A percentile compares a stretch with the other conserved stretches of the same genome.
phyloP scores from a whole-genome alignment of 2,113 vertebrate species.

The Eonycteris spelaea region DNA sequence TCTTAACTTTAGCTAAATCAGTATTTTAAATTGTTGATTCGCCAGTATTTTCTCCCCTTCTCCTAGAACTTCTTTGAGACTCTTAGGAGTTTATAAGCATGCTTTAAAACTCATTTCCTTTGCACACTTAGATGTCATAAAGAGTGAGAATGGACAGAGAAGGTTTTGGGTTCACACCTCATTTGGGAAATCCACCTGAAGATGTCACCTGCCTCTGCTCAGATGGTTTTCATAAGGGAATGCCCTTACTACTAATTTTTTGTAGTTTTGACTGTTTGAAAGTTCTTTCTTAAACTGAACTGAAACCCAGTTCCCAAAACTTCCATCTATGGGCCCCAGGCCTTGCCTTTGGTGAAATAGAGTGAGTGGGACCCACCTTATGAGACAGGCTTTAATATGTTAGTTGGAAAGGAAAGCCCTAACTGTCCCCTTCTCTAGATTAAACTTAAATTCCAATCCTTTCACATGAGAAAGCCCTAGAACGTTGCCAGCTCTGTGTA shows the following conservation, averaged over 20 bases:
- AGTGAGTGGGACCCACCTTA: background rate
- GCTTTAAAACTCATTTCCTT: background rate
- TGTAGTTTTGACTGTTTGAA: background rate
- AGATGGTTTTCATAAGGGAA: background rate
- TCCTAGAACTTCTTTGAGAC: background rate
- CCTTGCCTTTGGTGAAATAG: background rate
- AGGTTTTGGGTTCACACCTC: background rate
- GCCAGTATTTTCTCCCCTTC: background rate
- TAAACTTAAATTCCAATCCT: background rate
- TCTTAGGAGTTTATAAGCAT: background rate
- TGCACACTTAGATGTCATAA: background rate
- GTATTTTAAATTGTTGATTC: background rate
- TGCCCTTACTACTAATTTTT: background rate
- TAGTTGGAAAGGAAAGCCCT: background rate
- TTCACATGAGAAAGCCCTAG: background rate
- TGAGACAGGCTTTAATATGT: background rate
- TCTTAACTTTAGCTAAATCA: background rate
- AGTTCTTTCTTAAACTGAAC: background rate
- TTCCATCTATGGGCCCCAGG: background rate
- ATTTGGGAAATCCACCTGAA: background rate
- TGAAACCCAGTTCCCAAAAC: background rate
- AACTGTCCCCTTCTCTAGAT: background rate
- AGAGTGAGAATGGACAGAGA: background rate
- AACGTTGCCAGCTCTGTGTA: background rate
- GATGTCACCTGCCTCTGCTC: background rate